Base-by-base conservation (phyloP, 2,113 vertebrate species). In the Poeciliopsis retropinna region DNA sequence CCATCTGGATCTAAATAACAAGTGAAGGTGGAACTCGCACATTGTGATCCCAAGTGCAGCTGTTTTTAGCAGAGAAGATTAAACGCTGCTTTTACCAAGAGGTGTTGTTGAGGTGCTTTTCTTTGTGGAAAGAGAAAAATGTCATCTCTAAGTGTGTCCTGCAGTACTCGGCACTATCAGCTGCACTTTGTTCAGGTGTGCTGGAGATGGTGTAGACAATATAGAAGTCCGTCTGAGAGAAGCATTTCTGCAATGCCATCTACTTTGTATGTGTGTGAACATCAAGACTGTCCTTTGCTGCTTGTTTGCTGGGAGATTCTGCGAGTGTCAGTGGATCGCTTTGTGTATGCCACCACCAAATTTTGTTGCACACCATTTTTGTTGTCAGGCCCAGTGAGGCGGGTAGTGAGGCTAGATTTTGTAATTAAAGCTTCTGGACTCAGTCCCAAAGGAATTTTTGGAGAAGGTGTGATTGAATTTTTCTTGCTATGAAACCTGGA, bases 321-420 rank as follows among this genome's bases (percentile, higher is more conserved):
- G 14, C 44, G 1, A 47, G 44, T 66, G 17, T 78, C 61, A 15
- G 54, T 34, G 17, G 71, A 83, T 67, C 64, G 1, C 39, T 15
- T 69, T 28, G 17, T 25, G 31, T 72, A 57, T 60, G 39, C 70
- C 60, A 22, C 69, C 34, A 15, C 13, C 80, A 60, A 41, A 78
- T 76, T 78, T 87, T 85, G 89, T 76, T 87, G 70, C 81, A 82
- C 76, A 72, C 69, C 39, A 76, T 88, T 87, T 82, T 84, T 84
- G 69, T 85, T 68, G 70, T n/a, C 47, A 51, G 60, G 30, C 60
- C 34, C 4, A 1, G 60, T n/a, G 39, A 67, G 75, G 75, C 2
- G 19, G 29, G 32, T 30, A 1, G 5, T 15, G 67, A 65, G 11
- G 41, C 44, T 9, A 73, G 37, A 71, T 63, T 69, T 51, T 85